Base-by-base conservation (phyloP, 2,888 invertebrate genomes). In the Stomorhina lunata region DNA sequence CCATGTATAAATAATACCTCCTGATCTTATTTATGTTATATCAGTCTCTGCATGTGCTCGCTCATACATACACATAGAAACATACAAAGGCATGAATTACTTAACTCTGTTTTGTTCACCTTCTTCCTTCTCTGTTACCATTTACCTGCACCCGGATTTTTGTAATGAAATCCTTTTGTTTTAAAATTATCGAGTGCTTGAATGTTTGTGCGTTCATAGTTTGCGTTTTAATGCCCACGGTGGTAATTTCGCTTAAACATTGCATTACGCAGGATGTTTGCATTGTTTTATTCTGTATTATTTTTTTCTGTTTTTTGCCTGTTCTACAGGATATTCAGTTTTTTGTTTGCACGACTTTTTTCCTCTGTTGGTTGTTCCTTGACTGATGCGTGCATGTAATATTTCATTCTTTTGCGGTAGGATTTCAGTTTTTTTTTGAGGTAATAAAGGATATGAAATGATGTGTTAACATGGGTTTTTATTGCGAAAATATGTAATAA, bases 201-300 rank as follows among this genome's bases (percentile, higher is more conserved):
- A 12, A n/a, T 48, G 25, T 25, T 2, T 7, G 50, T 59, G 9
- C 10, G 9, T 77, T 17, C 34, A 29, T 10, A 43, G 22, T 22
- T 59, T 32, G 37, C 37, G n/a, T 63, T 65, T 57, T 37, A 40
- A 40, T 48, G 69, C 80, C 75, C 32, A 34, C 63, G 75, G 80
- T 69, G 73, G 75, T 71, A 69, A 75, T 80, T 80, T 69, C 57
- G 34, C 37, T 53, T 48, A 75, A 73, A 80, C 40, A 65, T 63
- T 75, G 69, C 65, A 71, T 57, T 63, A 80, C 69, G 61, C 80
- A 80, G 80, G 75, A 80, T 75, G 40, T 75, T 76, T 75, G 69
- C 63, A 29, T 65, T 75, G 73, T 63, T 80, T 68, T 50, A 63
- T 63, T 29, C 10, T n/a, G n/a, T n/a, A 15, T n/a, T 57, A 20